Conservation (phyloP, 2,888 invertebrate genomes). For the Tetragonisca angustula region DNA sequence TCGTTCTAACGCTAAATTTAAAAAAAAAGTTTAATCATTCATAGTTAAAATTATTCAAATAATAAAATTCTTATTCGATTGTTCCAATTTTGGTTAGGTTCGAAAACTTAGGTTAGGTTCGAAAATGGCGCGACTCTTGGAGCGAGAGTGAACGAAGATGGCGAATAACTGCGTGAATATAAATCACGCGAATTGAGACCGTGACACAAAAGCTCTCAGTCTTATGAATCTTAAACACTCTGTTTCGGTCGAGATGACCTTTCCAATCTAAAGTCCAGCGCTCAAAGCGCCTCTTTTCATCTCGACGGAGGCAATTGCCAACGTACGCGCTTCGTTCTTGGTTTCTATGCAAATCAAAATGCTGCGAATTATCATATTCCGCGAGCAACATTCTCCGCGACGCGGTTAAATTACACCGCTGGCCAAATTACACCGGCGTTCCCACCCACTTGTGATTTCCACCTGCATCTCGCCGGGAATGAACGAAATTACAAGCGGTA, state of each 20-base stretch:
- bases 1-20: too few relatives aligned
- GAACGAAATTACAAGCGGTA: not conserved
- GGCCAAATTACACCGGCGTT: constrained; percentile 33
- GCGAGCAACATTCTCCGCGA: constrained; percentile 32
- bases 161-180: not conserved
- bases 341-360: constrained; percentile 46
- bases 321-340: constrained; percentile 3
- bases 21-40: too few relatives aligned
- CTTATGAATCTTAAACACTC: not conserved
- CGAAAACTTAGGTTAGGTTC: not conserved
- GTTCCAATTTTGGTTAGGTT: too few relatives aligned
- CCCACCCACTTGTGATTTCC: not conserved
- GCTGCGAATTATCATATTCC: constrained; percentile 50
- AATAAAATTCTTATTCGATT: too few relatives aligned
- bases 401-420: constrained; percentile 31
- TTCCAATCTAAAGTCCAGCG: not conserved
- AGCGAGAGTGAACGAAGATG: not conserved
- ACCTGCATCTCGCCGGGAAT: not conserved
- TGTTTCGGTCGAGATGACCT: not conserved
- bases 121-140: not conserved
- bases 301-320: constrained; percentile 10
- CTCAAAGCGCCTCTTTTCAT: not conserved
- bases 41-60: too few relatives aligned
- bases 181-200: not conserved
- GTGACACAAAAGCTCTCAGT: not conserved